Percentiles rank a stretch among this genome's conserved stretches.
Conservation (phyloP, 2,797 vertebrate genomes). For the Triplophysa yarkandensis region DNA sequence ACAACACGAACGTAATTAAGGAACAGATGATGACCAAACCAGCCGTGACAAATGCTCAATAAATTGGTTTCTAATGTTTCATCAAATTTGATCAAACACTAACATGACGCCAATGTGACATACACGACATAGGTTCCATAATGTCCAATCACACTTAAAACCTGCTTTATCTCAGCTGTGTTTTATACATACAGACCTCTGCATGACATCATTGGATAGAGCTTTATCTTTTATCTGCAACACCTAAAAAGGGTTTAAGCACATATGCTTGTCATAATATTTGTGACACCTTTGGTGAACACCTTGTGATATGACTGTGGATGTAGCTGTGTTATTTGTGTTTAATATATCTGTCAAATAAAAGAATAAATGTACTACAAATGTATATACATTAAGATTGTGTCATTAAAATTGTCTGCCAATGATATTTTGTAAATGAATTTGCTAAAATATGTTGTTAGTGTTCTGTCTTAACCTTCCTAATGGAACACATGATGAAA, state of each 20-base stretch:
- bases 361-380: background rate
- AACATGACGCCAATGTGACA: background rate
- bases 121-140: background rate
- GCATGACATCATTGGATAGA: background rate
- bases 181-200: background rate
- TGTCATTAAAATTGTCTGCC: no score
- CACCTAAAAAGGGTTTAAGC: background rate
- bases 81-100: background rate
- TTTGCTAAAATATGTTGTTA: no score
- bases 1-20: background rate
- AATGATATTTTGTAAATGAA: no score
- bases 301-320: background rate
- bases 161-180: background rate
- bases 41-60: background rate
- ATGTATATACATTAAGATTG: no score
- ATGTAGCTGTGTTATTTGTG: no score
- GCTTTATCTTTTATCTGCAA: background rate
- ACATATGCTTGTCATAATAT: background rate
- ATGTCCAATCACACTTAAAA: background rate
- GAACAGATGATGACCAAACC: background rate
- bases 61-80: no score
- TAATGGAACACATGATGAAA: background rate
- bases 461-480: background rate
- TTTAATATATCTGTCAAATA: background rate
- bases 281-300: background rate